Evolutionary conservation across 2,797 vertebrate genomes (phyloP).

Genomic region (Falco cherrug): DNA sequence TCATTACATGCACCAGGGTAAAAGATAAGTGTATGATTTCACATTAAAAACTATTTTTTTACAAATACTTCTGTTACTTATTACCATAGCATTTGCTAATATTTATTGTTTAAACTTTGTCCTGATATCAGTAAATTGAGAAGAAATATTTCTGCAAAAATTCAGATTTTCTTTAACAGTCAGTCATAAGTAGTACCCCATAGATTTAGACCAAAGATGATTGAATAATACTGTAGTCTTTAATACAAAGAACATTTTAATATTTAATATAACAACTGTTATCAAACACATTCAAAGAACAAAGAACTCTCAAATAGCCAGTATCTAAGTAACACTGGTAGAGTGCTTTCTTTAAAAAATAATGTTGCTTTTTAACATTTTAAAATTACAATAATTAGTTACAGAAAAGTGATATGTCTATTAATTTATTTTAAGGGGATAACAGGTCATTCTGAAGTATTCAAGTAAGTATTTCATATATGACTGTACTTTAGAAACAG

Average conservation of each 20-base stretch:
- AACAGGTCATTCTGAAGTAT: neutral
- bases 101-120: neutral
- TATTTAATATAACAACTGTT: neutral
- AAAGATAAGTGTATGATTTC: neutral
- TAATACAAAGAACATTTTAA: neutral
- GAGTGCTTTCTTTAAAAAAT: neutral
- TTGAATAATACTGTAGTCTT: neutral
- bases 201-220: neutral
- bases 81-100: neutral
- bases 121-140: neutral
- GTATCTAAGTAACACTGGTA: neutral
- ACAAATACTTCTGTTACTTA: neutral
- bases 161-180: neutral
- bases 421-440: neutral
- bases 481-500: neutral
- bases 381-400: neutral
- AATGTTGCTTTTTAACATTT: neutral
- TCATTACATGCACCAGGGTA: neutral
- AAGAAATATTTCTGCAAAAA: neutral
- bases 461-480: neutral
- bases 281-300: neutral
- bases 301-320: neutral
- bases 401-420: neutral
- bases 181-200: neutral
- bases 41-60: neutral